phyloP scores from a whole-genome alignment of 2,888 invertebrate genomes.

The Cremastinae sp. region DNA sequence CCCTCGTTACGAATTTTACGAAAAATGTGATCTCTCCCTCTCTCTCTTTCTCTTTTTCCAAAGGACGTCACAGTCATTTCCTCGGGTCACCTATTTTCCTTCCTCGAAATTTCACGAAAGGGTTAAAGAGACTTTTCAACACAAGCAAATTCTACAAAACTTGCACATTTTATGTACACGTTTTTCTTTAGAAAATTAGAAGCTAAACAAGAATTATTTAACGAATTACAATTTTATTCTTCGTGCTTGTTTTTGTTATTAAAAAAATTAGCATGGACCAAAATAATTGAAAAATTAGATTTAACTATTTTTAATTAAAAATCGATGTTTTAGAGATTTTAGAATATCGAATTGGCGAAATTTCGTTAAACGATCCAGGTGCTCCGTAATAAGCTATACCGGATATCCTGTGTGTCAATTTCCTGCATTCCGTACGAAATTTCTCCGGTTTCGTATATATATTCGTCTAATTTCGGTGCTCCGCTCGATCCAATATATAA shows the following conservation, averaged over 20 bases:
- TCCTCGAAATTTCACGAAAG: constrained; percentile 37
- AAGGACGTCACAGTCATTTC: constrained; percentile 23
- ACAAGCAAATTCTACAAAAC: constrained; percentile 12
- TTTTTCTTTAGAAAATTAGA: too few species aligned
- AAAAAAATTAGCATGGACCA: too few species aligned
- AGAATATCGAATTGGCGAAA: too few species aligned
- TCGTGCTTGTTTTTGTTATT: too few species aligned
- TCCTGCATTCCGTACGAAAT: not conserved
- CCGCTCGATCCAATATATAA: too few species aligned
- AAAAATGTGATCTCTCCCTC: not conserved
- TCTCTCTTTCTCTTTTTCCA: not conserved
- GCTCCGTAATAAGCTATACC: not conserved
- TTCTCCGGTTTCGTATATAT: not conserved
- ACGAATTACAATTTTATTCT: too few species aligned
- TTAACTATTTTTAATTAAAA: not conserved
- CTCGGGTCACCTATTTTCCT: constrained; percentile 22
- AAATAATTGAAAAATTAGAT: not conserved
- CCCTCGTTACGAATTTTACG: constrained; percentile 32
- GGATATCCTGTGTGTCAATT: constrained; percentile 27
- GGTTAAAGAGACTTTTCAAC: constrained; percentile 28
- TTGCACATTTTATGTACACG: too few species aligned
- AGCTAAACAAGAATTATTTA: too few species aligned
- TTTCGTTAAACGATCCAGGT: too few species aligned
- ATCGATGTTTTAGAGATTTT: too few species aligned
- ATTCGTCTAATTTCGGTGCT: too few species aligned